Percentiles rank a stretch among this genome's conserved stretches.
These are phyloP conservation scores for Plectus sambesii DNA, from an alignment of 1,140 invertebrate genomes.

Conservation along the genomic window DNA sequence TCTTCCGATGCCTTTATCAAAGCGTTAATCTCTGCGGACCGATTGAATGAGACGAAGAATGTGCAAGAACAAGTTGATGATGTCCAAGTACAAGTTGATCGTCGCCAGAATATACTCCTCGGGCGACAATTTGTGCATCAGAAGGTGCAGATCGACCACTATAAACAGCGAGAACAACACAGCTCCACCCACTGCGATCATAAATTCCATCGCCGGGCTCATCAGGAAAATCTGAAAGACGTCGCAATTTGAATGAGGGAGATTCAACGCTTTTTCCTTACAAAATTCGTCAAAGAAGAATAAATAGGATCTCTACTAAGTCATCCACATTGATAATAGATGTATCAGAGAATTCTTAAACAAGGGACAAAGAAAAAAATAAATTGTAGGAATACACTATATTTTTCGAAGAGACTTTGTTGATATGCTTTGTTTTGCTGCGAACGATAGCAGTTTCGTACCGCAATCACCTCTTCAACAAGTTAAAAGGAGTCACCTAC, in stretches of 20 bases:
- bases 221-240: conserved; percentile 60
- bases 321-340: no score
- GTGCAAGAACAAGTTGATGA: conserved; percentile 71
- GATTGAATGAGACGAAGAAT: conserved; percentile 67
- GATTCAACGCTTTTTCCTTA: background rate
- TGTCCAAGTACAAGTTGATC: conserved; percentile 73
- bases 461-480: no score
- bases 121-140: conserved; percentile 60
- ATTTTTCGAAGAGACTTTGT: no score
- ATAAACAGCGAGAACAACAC: conserved; percentile 62
- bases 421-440: no score
- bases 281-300: background rate
- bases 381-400: no score
- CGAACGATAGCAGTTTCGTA: no score
- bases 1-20: no score
- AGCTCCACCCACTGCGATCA: conserved; percentile 60
- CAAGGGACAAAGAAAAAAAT: no score
- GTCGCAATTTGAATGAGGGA: conserved; percentile 11
- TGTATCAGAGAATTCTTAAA: no score
- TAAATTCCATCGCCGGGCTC: conserved; percentile 57
- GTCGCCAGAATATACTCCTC: conserved; percentile 67
- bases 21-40: no score
- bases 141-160: conserved; percentile 57
- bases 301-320: no score
- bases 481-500: no score